Evolutionary conservation across 1,140 invertebrate species (phyloP), one percentile per base, ranked within the genome.

Genomic region (Ganaspis sp.): DNA sequence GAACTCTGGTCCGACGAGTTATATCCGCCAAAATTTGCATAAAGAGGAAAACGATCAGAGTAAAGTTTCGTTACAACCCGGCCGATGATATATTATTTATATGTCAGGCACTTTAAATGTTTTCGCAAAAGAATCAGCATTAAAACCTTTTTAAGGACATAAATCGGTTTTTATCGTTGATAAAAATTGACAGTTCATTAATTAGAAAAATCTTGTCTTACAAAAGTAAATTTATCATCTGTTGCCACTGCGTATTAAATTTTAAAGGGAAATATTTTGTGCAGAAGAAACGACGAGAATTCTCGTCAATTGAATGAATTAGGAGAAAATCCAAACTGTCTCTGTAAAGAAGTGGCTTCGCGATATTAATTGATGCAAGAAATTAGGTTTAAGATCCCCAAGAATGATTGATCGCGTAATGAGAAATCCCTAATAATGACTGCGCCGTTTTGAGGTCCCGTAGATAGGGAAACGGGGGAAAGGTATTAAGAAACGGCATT

Each of bases 401-500:
- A 76, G 84, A 88, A 89, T 90, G 90, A 91, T 90, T 90, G 87
- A 90, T 90, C 88, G 86, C 86, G 78, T 90, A 90, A 90, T 90
- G 88, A 89, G 85, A 87, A 89, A 88, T 90, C 86, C 86, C 85
- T 89, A 90, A 90, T 91, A 91, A 91, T 90, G 86, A 90, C 87
- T 85, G 75, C 37, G 82, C 78, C 87, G 84, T 88, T 90, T 87
- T 84, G 80, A 80, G 81, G 78, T 75, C 45, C 76, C 58, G 72
- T 82, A 79, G 79, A 78, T 78, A 76, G 79, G 83, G 80, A 85
- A 81, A 79, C 77, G 78, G 34, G 70, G 80, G 76, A 84, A 80
- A 85, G 85, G 87, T 89, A 90, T 89, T 90, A 90, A 90, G 89
- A 89, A 91, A 90, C 80, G 87, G 88, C 87, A 90, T 88, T 87